These are phyloP conservation scores for Gadus macrocephalus DNA, from an alignment of 2,113 vertebrate species.

Conservation along the genomic window DNA sequence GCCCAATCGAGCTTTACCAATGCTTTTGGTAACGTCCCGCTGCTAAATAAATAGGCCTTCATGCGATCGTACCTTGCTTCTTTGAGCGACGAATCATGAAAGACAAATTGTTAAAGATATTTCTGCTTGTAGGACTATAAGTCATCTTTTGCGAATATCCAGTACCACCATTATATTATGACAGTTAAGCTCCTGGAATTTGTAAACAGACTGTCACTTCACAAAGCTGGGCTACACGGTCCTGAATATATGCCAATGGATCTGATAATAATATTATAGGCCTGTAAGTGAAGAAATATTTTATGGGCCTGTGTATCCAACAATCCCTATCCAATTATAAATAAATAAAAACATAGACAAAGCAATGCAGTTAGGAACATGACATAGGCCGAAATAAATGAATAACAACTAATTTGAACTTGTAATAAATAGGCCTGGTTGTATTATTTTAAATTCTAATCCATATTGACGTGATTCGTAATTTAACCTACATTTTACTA, in stretches of 20 bases:
- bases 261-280: slow-evolving; percentile 4
- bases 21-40: background rate
- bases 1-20: background rate
- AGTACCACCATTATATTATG: slow-evolving; percentile 31
- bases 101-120: too few species aligned
- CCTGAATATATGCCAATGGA: slow-evolving; percentile 46
- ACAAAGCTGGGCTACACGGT: slow-evolving; percentile 44
- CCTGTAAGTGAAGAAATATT: slow-evolving; percentile 33
- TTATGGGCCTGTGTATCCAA: slow-evolving; percentile 4
- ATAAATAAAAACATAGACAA: background rate
- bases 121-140: too few species aligned
- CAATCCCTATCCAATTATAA: background rate
- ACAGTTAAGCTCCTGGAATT: slow-evolving; percentile 49
- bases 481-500: too few species aligned
- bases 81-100: background rate
- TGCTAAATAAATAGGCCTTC: background rate
- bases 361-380: too few species aligned
- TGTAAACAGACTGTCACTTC: slow-evolving; percentile 68
- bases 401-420: too few species aligned
- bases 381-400: too few species aligned
- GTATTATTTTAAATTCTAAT: too few species aligned
- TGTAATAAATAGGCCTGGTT: too few species aligned
- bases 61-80: background rate
- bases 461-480: too few species aligned
- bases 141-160: background rate